Percentiles rank a stretch among this genome's conserved stretches.
phyloP scores from a whole-genome alignment of 2,797 vertebrate species.

The Gambelia wislizenii region DNA sequence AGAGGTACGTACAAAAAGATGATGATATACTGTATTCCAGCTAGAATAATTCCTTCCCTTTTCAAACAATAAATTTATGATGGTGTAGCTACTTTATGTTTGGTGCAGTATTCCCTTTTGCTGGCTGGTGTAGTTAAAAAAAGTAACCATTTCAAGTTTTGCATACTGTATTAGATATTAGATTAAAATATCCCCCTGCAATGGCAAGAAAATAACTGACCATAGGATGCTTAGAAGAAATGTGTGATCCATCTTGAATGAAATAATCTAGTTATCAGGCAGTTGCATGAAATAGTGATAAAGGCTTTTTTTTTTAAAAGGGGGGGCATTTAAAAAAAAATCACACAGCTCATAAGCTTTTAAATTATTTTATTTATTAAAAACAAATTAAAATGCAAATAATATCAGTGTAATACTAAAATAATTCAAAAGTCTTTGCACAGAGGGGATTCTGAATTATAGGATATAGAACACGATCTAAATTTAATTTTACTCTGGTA shows the following conservation, averaged over 20 bases:
- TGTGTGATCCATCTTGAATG: not conserved
- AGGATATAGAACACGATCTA: not conserved
- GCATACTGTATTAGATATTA: too few species aligned
- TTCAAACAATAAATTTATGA: not conserved
- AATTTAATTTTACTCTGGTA: too few species aligned
- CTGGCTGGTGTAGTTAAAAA: too few species aligned
- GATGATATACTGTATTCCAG: not conserved
- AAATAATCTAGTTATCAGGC: not conserved
- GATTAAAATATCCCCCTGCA: too few species aligned
- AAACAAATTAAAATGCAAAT: conserved; percentile 2
- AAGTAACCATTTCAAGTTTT: too few species aligned
- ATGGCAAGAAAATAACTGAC: not conserved
- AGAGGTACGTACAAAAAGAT: not conserved
- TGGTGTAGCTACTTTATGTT: not conserved
- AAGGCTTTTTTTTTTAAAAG: not conserved
- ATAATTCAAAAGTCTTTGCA: not conserved
- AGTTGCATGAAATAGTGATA: not conserved
- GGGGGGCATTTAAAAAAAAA: too few species aligned
- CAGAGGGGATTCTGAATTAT: not conserved
- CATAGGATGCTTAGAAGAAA: not conserved
- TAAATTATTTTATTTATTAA: not conserved
- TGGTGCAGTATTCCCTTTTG: not conserved
- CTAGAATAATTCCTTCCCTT: not conserved
- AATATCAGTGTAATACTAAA: not conserved
- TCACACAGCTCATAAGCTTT: not conserved